A percentile compares a stretch with the other conserved stretches of the same genome.
Evolutionary conservation across 1,140 invertebrate genomes (phyloP).

Genomic region (Anastrepha obliqua): DNA sequence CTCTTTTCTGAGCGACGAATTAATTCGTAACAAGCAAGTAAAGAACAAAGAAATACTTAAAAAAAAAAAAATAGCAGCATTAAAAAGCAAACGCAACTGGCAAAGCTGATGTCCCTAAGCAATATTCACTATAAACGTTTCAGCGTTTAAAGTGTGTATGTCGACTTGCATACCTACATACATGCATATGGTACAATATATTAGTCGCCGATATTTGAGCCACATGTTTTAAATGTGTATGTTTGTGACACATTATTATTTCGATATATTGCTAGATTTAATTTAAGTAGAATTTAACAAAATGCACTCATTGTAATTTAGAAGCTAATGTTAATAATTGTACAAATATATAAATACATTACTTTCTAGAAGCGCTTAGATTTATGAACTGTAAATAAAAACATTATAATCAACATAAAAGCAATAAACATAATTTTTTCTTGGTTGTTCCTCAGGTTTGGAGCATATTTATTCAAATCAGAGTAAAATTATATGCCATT

Average conservation of each 20-base stretch:
- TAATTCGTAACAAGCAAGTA: not conserved
- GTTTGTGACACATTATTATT: slow-evolving; percentile 6
- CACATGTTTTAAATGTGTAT: not conserved
- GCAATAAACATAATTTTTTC: not conserved
- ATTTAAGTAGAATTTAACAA: slow-evolving; percentile 15
- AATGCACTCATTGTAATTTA: slow-evolving; percentile 9
- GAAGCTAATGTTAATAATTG: slow-evolving; percentile 13
- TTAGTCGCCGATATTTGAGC: not conserved
- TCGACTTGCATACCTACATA: not conserved
- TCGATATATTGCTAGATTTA: not conserved
- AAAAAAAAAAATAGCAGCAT: slow-evolving; percentile 1
- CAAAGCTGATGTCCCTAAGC: not conserved
- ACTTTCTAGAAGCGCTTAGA: not conserved
- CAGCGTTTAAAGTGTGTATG: not conserved
- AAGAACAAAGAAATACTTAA: not conserved
- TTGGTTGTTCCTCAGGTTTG: no score
- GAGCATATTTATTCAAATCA: no score
- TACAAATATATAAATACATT: slow-evolving; percentile 27
- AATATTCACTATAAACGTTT: slow-evolving; percentile 1
- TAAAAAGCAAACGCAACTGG: not conserved
- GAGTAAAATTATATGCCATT: no score
- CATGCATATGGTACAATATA: not conserved
- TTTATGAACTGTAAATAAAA: slow-evolving; percentile 23
- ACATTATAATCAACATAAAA: slow-evolving; percentile 14
- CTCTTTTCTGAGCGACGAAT: not conserved